phyloP scores from a whole-genome alignment of 2,888 invertebrate genomes.

The Bimastos eiseni region DNA sequence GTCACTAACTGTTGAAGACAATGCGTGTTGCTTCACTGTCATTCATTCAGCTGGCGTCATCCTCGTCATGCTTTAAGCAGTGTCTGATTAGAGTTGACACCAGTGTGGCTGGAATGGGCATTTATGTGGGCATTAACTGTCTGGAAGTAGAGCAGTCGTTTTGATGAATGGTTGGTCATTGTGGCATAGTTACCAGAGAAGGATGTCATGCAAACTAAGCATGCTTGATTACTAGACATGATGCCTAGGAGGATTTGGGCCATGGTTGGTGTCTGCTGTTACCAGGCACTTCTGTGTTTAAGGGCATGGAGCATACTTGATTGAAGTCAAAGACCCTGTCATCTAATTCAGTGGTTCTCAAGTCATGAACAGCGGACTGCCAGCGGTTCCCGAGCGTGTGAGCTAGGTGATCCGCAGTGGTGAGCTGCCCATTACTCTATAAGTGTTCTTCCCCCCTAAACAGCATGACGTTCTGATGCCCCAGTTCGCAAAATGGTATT shows the following conservation, averaged over 20 bases:
- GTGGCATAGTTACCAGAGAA: neutral
- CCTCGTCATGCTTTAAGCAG: neutral
- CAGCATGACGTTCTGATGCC: no score
- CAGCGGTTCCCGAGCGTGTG: no score
- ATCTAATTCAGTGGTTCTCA: neutral
- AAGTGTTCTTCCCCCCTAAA: no score
- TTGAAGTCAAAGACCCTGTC: neutral
- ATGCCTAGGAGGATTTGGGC: neutral
- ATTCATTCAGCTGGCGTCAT: neutral
- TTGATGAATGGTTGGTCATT: neutral
- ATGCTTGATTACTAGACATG: neutral
- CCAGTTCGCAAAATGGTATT: no score
- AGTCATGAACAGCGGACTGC: no score
- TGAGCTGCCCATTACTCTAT: no score
- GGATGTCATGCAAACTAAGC: no score
- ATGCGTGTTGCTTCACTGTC: conserved; percentile 2
- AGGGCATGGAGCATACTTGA: neutral
- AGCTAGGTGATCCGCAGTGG: no score
- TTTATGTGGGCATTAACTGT: neutral
- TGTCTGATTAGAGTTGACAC: neutral
- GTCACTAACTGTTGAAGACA: conserved; percentile 13
- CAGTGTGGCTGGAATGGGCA: neutral
- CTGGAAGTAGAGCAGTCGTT: neutral
- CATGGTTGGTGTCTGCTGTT: neutral
- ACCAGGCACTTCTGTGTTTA: neutral